Evolutionary conservation across 2,797 vertebrate genomes (phyloP), one percentile per base, ranked within the genome.

Genomic region (Amphiprion clarkii): DNA sequence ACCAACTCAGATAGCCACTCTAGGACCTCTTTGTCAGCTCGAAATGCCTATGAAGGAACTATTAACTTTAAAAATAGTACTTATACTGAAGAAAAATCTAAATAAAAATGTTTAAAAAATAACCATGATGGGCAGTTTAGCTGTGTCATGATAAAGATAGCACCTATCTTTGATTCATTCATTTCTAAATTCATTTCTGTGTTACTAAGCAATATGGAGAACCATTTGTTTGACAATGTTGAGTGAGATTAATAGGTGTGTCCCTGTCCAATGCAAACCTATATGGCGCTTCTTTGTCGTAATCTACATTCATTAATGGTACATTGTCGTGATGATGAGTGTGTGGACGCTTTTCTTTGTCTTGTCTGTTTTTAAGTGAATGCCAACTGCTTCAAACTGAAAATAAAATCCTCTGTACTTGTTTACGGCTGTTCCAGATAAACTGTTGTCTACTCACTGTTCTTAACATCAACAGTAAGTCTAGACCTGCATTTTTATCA

Each of bases 161-260:
- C 96, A 97, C 94, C 94, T 93, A 96, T 96, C 95, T 97, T 95
- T 86, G 93, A 95, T 91, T 95, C 95, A 95, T 96, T 93, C 71
- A 95, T 97, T 97, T 97, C 95, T 94, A 90, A 95, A 96, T 96
- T 97, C 93, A 95, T 97, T 96, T 97, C 96, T 98, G 96, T 98
- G 97, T 99, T 98, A 97, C 97, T 96, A 97, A 99, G 98, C 98
- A 99, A 99, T 98, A 99, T 97, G 96, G 96, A 98, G 95, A 97
- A 97, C 95, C 96, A 96, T 98, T 95, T 95, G 96, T 97, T 98
- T 97, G 96, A 96, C 95, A 94, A 96, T 95, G 96, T 97, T 96
- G 95, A 95, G 96, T 96, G 95, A 96, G 95, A 96, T 97, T 95
- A 96, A 94, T 98, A 97, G 95, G 95, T 95, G 96, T 97, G 95